Evolutionary conservation across 2,113 vertebrate genomes (phyloP).

Genomic region (Neodon shergylaensis): DNA sequence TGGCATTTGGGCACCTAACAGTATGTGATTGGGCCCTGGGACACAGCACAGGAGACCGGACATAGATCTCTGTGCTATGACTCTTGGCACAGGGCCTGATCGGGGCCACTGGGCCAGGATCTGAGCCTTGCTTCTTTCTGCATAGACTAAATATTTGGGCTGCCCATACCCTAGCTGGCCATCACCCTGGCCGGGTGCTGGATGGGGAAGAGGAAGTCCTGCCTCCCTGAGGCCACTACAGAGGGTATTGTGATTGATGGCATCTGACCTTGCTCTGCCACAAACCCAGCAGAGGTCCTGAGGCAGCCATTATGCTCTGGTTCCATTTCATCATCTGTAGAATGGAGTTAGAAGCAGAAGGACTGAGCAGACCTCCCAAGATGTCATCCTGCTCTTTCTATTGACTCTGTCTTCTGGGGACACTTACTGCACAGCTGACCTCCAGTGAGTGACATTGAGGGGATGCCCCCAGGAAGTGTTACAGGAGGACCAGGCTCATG

Average conservation of each 20-base stretch:
- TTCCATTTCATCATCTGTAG: constrained; percentile 24
- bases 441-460: fast-evolving
- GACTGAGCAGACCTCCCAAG: background rate
- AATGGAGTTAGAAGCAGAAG: background rate
- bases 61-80: background rate
- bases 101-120: background rate
- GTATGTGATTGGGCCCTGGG: background rate
- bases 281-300: background rate
- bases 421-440: background rate
- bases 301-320: background rate
- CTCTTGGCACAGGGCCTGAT: constrained; percentile 6
- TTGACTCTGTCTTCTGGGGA: background rate
- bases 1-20: background rate
- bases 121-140: background rate
- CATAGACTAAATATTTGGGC: constrained; percentile 72
- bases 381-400: background rate
- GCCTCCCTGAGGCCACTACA: background rate
- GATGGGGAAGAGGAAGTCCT: background rate
- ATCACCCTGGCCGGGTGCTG: background rate
- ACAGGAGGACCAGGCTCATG: background rate
- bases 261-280: background rate
- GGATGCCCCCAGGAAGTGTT: background rate
- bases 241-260: background rate
- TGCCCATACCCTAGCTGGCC: background rate
- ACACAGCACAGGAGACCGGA: background rate